Evolutionary conservation across 2,797 vertebrate genomes (phyloP), one percentile per base, ranked within the genome.

Genomic region (Sardinella longiceps): DNA sequence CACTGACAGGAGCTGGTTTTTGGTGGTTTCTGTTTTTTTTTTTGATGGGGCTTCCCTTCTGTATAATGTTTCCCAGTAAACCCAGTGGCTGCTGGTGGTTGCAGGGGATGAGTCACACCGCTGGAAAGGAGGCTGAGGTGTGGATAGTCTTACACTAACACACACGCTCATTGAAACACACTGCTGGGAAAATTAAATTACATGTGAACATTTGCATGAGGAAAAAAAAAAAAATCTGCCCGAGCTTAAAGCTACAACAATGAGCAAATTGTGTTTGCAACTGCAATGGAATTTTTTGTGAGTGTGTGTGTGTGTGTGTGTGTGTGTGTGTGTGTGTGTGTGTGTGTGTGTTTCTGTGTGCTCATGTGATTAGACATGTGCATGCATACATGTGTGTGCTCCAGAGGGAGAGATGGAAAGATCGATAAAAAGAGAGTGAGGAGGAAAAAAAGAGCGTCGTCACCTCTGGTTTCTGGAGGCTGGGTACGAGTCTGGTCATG

Each of bases 401-500:
- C 0, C 14, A 18, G 63, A 30, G 66, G 6, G 9, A 63, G 60
- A 30, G n/a, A 63, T 6, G 11, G 66, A 70, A 14, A 37, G 30
- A 74, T 0, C 37, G 30, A 74, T 1, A 37, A 14, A 74, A 7
- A 37, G 30, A 74, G 66, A 39, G 3, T 15, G 30, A 18, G 66
- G n/a, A n/a, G n/a, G n/a, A n/a, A n/a, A n/a, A n/a, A 37, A 33
- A 74, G 66, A 37, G 66, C 63, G 12, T 15, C 63, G 2, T 74
- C 66, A 74, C 66, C 66, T 74, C 30, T 74, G 14, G 30, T 74
- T 74, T 74, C 45, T 88, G 46, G 58, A 83, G 82, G 48, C 60
- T 28, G 50, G 63, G 81, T 48, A 60, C 53, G 74, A 84, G 82
- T 84, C 81, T 74, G 48, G 63, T 82, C 80, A 74, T 45, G 83